Base-by-base conservation (phyloP, 2,888 invertebrate species). In the Melieria omissa region DNA sequence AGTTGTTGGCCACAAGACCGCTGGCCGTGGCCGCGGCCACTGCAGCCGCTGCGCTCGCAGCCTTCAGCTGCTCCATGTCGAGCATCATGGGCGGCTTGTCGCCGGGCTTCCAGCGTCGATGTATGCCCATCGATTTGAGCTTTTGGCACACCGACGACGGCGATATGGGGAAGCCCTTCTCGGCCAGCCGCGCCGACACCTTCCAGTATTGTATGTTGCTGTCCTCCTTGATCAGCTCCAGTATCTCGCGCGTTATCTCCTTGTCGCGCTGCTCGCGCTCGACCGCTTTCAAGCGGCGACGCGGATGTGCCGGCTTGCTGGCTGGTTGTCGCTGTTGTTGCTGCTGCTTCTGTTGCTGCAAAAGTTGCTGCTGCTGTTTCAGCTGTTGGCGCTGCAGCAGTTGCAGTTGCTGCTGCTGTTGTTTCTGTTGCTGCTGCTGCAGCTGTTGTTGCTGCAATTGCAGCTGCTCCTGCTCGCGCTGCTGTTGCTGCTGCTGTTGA, bases 141-240 rank as follows among this genome's bases (percentile, higher is more conserved):
- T 86, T 86, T 72, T 86, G 87, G 72, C 86, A 86, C 49, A 86
- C 86, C 29, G 87, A 86, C 29, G 86, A 86, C 7, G 87, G 85
- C 70, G 86, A 86, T 76, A 86, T 85, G 71, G 85, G 81, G 70
- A 81, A 85, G 65, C 86, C 86, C 75, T 86, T 86, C 67, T 86
- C 86, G 57, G 86, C 86, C 12, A 86, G 76, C 4, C 84, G 84
- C 6, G 86, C 85, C 16, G 86, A 86, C 42, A 86, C 84, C 73
- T 86, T 86, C 86, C 86, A 86, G 73, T 86, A 86, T 72, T 86
- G 86, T 72, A 86, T 86, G 64, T 83, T 86, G 74, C 83, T 85
- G 63, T 86, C 86, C 79, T 86, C 86, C 71, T 84, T 84, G 70
- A 86, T 85, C 73, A 86, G 79, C 75, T 84, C 83, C 68, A 86